Evolutionary conservation across 1,140 invertebrate genomes (phyloP).

Genomic region (Lithobius niger): DNA sequence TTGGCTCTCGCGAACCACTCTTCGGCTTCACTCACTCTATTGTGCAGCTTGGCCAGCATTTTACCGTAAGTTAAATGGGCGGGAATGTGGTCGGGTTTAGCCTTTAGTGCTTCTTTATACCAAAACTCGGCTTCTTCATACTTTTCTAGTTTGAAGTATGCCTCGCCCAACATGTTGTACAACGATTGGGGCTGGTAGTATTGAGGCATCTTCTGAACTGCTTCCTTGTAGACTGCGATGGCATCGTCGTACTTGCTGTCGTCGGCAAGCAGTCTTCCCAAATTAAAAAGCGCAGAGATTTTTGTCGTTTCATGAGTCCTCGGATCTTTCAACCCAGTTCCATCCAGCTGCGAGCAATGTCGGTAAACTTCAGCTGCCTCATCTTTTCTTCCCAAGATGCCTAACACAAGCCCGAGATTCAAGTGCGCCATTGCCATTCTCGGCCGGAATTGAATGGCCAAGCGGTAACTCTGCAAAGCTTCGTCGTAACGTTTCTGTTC

Average conservation of each 20-base stretch:
- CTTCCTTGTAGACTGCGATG: constrained; percentile 75
- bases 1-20: constrained; percentile 76
- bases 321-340: constrained; percentile 72
- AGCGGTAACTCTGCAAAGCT: constrained; percentile 80
- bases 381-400: constrained; percentile 58
- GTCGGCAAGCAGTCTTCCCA: constrained; percentile 78
- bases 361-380: constrained; percentile 69
- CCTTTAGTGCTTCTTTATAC: constrained; percentile 61
- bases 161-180: constrained; percentile 72
- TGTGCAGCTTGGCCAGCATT: constrained; percentile 71
- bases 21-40: constrained; percentile 66
- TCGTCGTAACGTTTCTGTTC: constrained; percentile 74
- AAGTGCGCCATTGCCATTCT: constrained; percentile 91
- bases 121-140: constrained; percentile 67
- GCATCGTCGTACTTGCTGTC: constrained; percentile 63
- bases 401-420: constrained; percentile 77
- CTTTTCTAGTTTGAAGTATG: constrained; percentile 61
- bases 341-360: constrained; percentile 68
- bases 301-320: constrained; percentile 75
- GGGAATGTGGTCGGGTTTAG: constrained; percentile 71
- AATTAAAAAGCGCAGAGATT: constrained; percentile 78
- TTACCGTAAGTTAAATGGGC: constrained; percentile 84
- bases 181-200: constrained; percentile 69
- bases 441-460: constrained; percentile 83
- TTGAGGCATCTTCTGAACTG: constrained; percentile 60